Percentiles rank a stretch among this genome's conserved stretches.
These are phyloP conservation scores for Brachionus rubens DNA, from an alignment of 1,140 invertebrate species.

Conservation along the genomic window DNA sequence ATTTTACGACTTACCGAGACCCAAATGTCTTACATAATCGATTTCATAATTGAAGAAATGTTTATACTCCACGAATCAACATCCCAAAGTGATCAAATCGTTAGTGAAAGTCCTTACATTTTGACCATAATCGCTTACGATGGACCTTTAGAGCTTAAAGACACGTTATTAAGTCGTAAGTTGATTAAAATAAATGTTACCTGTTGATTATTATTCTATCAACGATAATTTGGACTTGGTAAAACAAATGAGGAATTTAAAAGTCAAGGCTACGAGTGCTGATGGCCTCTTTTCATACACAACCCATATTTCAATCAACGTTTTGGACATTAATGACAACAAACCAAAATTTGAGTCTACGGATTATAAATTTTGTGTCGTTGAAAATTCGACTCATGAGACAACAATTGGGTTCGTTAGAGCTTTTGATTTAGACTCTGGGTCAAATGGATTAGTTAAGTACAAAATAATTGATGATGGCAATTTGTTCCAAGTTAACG, in stretches of 20 bases:
- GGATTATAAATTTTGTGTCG: constrained; percentile 38
- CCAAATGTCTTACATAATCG: no score
- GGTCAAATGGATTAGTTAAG: constrained; percentile 29
- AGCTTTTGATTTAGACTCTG: constrained; percentile 27
- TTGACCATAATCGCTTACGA: constrained; percentile 36
- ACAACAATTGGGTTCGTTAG: background rate
- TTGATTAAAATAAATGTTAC: constrained; percentile 11
- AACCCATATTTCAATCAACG: constrained; percentile 14
- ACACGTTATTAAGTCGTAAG: constrained; percentile 19
- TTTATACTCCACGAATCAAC: no score
- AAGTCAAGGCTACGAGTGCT: background rate
- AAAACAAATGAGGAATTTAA: constrained; percentile 20
- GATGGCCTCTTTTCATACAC: constrained; percentile 30
- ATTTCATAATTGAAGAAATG: no score
- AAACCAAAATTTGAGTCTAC: constrained; percentile 13
- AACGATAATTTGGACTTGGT: background rate
- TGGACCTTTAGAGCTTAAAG: background rate
- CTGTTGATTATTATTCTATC: constrained; percentile 14
- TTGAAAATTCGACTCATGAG: background rate
- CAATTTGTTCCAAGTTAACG: constrained; percentile 1
- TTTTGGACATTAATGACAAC: constrained; percentile 38
- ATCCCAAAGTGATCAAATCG: no score
- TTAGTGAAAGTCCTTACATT: constrained; percentile 25
- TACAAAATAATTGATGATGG: background rate
- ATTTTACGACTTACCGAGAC: no score